These are phyloP conservation scores for Anolis sagrei DNA, from an alignment of 2,113 vertebrate species.

Conservation along the genomic window DNA sequence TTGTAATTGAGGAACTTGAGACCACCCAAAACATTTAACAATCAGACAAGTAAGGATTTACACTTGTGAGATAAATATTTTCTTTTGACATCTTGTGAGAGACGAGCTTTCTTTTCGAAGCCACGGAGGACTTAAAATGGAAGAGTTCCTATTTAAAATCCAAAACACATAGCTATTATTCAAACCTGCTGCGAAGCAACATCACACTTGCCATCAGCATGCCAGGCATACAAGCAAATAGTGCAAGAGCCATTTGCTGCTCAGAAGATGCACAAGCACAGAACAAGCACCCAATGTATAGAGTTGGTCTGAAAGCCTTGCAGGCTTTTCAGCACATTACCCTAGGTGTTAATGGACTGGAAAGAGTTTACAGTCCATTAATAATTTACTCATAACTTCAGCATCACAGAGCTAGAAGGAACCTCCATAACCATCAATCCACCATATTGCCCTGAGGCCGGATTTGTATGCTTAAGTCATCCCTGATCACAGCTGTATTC, in stretches of 20 bases:
- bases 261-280: conserved; percentile 2
- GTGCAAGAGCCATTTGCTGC: conserved; percentile 10
- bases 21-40: too few relatives aligned
- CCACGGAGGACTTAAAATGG: neutral
- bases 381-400: conserved; percentile 26
- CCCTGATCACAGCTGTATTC: neutral
- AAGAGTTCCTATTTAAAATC: neutral
- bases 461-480: conserved; percentile 7
- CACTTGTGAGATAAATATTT: neutral
- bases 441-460: neutral
- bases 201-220: neutral
- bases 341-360: conserved; percentile 13
- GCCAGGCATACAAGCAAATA: neutral
- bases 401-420: neutral
- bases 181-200: neutral
- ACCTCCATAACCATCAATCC: neutral
- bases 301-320: neutral
- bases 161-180: neutral
- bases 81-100: neutral
- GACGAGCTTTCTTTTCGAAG: too few relatives aligned
- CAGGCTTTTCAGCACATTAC: conserved; percentile 23
- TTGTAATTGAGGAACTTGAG: too few relatives aligned
- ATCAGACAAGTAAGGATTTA: too few relatives aligned
- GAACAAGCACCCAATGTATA: neutral
- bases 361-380: conserved; percentile 22